These are phyloP conservation scores for Anguilla anguilla DNA, from an alignment of 2,797 vertebrate genomes.

Conservation along the genomic window DNA sequence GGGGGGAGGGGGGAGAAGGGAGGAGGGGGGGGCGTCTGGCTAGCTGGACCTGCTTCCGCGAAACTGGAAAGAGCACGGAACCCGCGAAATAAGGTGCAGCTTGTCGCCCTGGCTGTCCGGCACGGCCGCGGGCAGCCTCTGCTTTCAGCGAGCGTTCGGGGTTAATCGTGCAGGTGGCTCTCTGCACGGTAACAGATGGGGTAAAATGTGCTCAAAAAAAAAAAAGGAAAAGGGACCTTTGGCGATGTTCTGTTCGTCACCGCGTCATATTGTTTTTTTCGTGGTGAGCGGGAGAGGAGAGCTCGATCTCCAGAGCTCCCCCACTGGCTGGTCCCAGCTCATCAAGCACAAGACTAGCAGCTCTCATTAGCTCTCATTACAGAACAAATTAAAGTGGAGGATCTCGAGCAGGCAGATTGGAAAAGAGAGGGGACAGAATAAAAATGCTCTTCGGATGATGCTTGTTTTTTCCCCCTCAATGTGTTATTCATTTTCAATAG, in stretches of 20 bases:
- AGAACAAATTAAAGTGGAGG: conserved; percentile 63
- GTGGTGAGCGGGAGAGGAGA: conserved; percentile 40
- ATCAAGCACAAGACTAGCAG: conserved; percentile 62
- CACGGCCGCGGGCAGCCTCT: conserved; percentile 58
- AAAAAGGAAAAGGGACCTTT: conserved; percentile 41
- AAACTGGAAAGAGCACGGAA: neutral
- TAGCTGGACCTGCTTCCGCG: neutral
- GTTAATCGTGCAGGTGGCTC: conserved; percentile 80
- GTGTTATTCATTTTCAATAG: neutral
- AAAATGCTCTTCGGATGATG: conserved; percentile 23
- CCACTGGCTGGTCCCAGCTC: conserved; percentile 56
- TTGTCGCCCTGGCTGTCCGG: conserved; percentile 40
- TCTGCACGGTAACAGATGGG: conserved; percentile 73
- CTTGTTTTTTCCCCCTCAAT: neutral
- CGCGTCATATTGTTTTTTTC: neutral
- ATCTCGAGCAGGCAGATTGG: conserved; percentile 51
- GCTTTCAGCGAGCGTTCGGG: conserved; percentile 69
- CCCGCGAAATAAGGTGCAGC: neutral
- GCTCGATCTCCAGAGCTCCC: conserved; percentile 54
- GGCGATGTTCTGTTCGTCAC: neutral
- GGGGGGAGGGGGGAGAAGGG: neutral
- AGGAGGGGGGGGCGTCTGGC: neutral
- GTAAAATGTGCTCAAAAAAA: conserved; percentile 73
- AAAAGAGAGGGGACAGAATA: conserved; percentile 30
- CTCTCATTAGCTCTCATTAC: conserved; percentile 71